Evolutionary conservation across 2,797 vertebrate genomes (phyloP), one percentile per base, ranked within the genome.

Genomic region (Lagothrix lagotricha): DNA sequence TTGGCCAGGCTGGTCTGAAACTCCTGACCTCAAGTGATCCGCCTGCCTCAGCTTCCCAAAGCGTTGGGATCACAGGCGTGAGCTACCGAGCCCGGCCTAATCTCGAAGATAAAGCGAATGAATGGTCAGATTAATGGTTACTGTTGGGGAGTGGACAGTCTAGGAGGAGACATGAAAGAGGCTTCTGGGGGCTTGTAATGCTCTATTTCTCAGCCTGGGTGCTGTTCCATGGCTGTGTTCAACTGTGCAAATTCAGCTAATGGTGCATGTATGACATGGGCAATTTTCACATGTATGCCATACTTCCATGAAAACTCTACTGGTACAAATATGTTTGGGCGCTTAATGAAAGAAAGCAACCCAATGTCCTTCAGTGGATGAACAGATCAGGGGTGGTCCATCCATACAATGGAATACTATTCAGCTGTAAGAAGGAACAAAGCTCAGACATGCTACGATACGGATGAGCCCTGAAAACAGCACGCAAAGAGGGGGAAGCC

Each of bases 91-190:
- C 61, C 30, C 3, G 0, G 33, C 33, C 33, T 67, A 67, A 67
- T 67, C 61, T n/a, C 15, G 7, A 33, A 17, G 61, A 64, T 64
- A 67, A 67, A 67, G 33, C 33, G n/a, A 15, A 67, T n/a, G 33
- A 67, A n/a, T 67, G 15, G 15, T n/a, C 61, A 67, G 61, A n/a
- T 24, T 81, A 0, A 30, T 3, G 44, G 24, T 30, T 30, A 11
- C 9, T 24, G 7, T 28, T 0, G 4, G 41, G 46, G 24, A 30
- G 46, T 0, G 1, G 54, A 5, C 48, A 14, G 72, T 4, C 30
- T n/a, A 13, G 4, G 2, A 52, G 24, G 44, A 54, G 7, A 46
- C 46, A 5, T 33, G 10, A 46, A 19, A 4, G 11, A 9, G 52
- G 30, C 1, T 17, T 54, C 24, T 10, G 26, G 50, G 12, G 24